These are phyloP conservation scores for Coboldia fuscipes DNA, from an alignment of 1,140 invertebrate genomes.

Conservation along the genomic window DNA sequence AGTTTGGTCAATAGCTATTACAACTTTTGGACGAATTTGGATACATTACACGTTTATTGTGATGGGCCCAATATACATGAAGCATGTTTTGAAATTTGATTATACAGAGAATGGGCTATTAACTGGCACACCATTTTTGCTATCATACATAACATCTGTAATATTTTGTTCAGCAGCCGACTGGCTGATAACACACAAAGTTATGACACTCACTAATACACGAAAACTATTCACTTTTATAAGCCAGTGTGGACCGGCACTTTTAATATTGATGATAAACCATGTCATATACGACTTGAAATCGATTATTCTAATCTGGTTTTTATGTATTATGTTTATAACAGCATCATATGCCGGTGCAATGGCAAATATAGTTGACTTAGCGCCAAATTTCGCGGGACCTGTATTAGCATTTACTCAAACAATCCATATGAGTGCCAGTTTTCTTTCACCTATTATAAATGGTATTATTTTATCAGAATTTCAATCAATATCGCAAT, in stretches of 20 bases:
- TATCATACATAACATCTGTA: constrained; percentile 44
- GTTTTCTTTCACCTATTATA: constrained; percentile 41
- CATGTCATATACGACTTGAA: constrained; percentile 37
- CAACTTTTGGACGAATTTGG: constrained; percentile 50
- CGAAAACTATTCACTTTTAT: constrained; percentile 44
- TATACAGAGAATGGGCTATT: constrained; percentile 46
- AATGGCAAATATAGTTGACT: constrained; percentile 55
- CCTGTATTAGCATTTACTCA: constrained; percentile 49
- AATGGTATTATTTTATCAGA: constrained; percentile 31
- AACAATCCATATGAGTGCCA: constrained; percentile 54
- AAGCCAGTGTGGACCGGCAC: constrained; percentile 47
- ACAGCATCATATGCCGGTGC: constrained; percentile 50
- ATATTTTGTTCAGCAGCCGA: constrained; percentile 49
- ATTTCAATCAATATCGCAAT: constrained; percentile 20
- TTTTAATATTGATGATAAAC: constrained; percentile 38
- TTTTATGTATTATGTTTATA: constrained; percentile 44
- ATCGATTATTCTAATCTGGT: constrained; percentile 39
- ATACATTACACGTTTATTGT: constrained; percentile 50
- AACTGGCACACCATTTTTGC: constrained; percentile 41
- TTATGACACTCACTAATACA: constrained; percentile 36
- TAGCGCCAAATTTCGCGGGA: constrained; percentile 48
- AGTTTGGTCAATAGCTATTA: constrained; percentile 60
- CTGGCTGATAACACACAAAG: constrained; percentile 30
- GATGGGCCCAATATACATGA: constrained; percentile 47
- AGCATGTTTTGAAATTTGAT: constrained; percentile 39